These are phyloP conservation scores for Caenorhabditis angaria DNA, from an alignment of 2,888 invertebrate genomes.

Conservation along the genomic window DNA sequence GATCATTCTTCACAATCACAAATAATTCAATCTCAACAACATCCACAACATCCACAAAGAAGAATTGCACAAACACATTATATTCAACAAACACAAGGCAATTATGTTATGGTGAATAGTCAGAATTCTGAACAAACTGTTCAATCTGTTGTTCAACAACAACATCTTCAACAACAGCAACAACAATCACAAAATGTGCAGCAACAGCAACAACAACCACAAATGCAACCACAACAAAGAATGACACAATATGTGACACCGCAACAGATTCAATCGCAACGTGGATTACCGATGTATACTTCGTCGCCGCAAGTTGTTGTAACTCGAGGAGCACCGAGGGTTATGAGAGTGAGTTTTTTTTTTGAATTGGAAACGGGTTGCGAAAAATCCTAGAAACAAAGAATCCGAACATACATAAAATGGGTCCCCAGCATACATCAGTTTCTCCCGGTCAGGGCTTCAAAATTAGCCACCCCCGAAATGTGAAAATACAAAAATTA, in stretches of 20 bases:
- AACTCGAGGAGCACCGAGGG: constrained; percentile 3
- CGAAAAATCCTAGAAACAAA: no score
- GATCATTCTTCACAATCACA: not conserved
- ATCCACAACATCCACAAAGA: constrained; percentile 6
- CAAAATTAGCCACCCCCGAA: no score
- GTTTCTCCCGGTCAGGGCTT: no score
- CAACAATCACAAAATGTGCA: not conserved
- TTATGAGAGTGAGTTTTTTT: constrained; percentile 6
- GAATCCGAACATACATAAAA: no score
- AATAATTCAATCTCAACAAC: not conserved
- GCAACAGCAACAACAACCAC: not conserved
- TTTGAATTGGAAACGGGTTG: not conserved
- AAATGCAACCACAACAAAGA: not conserved
- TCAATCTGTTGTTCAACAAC: not conserved
- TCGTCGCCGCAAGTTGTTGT: constrained; percentile 3
- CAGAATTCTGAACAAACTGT: not conserved
- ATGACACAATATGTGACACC: not conserved
- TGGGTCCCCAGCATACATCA: no score
- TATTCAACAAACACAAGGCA: constrained; percentile 17
- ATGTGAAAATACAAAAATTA: no score
- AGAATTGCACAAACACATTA: constrained; percentile 8
- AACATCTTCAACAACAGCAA: not conserved
- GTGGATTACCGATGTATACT: constrained; percentile 7
- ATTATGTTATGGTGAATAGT: constrained; percentile 16
- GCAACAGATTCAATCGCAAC: constrained; percentile 6